phyloP scores from a whole-genome alignment of 2,888 invertebrate genomes.

The Melikaiella ostensackeni region DNA sequence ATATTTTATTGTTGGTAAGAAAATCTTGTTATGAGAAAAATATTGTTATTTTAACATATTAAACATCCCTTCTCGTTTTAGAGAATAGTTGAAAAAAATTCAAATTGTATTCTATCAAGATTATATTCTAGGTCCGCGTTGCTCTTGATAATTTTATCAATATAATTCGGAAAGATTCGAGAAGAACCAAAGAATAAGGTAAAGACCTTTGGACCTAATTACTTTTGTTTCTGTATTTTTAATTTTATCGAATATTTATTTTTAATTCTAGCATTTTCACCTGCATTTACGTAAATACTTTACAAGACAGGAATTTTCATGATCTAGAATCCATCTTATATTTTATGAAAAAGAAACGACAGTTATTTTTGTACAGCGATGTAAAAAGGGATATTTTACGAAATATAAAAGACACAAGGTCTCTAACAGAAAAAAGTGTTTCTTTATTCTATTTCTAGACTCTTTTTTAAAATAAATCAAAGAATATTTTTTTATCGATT shows the following conservation, averaged over 20 bases:
- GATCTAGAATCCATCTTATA: slow-evolving; percentile 63
- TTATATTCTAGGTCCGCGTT: background rate
- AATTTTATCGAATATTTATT: slow-evolving; percentile 40
- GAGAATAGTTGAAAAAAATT: background rate
- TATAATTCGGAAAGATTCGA: background rate
- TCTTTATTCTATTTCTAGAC: background rate
- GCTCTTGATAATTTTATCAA: background rate
- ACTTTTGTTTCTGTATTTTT: background rate
- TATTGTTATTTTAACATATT: background rate
- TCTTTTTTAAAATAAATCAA: no score
- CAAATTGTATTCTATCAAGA: background rate
- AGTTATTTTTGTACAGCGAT: slow-evolving; percentile 67
- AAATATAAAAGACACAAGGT: background rate
- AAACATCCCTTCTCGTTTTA: slow-evolving; percentile 24
- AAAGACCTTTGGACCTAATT: slow-evolving; percentile 9
- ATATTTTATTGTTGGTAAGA: background rate
- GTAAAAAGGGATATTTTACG: slow-evolving; percentile 54
- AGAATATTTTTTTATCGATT: slow-evolving; percentile 51
- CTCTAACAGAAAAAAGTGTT: slow-evolving; percentile 49
- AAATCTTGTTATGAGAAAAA: background rate
- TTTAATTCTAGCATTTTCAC: slow-evolving; percentile 50
- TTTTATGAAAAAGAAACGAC: slow-evolving; percentile 61
- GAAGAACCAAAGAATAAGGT: slow-evolving; percentile 18
- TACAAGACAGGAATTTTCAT: background rate
- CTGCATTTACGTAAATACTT: background rate